Percentiles rank a stretch among this genome's conserved stretches.
Conservation (phyloP, 2,113 vertebrate species). For the Ornithorhynchus anatinus region DNA sequence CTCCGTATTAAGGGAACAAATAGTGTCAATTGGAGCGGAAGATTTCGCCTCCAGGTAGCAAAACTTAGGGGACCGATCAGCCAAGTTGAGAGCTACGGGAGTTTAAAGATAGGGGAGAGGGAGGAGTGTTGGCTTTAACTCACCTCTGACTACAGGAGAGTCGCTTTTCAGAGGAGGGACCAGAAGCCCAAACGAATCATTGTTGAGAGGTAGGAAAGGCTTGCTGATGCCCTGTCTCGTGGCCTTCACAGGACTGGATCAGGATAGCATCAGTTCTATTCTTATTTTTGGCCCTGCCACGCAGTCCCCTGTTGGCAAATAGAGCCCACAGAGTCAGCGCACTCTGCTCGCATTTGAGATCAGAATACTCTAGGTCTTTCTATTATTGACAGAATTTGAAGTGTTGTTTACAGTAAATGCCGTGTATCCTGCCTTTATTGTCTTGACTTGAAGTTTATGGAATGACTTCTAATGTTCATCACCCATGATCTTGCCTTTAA, state of each 20-base stretch:
- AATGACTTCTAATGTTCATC: too few species aligned
- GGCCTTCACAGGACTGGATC: not conserved
- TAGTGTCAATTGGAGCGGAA: not conserved
- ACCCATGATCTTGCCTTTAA: too few species aligned
- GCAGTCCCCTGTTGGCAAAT: not conserved
- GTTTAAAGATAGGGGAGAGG: not conserved
- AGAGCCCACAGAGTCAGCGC: too few species aligned
- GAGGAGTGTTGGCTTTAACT: not conserved
- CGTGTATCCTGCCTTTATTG: too few species aligned
- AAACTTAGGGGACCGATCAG: not conserved
- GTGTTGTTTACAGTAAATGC: too few species aligned
- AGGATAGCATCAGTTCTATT: not conserved
- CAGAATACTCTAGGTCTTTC: too few species aligned
- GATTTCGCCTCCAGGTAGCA: not conserved
- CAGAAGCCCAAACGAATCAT: not conserved
- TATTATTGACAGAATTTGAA: too few species aligned
- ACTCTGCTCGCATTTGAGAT: too few species aligned
- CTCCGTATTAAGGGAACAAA: too few species aligned
- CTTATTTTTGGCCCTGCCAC: not conserved
- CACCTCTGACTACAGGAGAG: not conserved
- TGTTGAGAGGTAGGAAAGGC: not conserved
- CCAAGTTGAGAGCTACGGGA: not conserved
- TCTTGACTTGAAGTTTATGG: too few species aligned
- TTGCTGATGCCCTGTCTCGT: not conserved
- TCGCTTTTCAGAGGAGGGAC: not conserved